Conservation (phyloP, 2,888 invertebrate species). For the Cataglyphis altisquamis region DNA sequence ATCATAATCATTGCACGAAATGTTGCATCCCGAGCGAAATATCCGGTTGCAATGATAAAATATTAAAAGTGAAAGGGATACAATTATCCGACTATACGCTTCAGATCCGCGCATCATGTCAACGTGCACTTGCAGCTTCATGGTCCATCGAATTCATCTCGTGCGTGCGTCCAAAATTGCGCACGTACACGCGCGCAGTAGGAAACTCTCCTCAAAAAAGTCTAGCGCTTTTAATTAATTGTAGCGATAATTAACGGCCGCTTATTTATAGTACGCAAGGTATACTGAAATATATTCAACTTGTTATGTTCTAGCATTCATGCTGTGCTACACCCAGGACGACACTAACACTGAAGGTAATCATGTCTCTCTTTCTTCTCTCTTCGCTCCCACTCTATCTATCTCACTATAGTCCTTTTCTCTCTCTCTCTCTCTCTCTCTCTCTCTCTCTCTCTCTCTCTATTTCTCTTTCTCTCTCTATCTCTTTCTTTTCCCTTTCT, state of each 20-base stretch:
- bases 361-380: slow-evolving; percentile 81
- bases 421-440: slow-evolving; percentile 39
- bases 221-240: slow-evolving; percentile 77
- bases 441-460: slow-evolving; percentile 41
- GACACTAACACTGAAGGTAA: slow-evolving; percentile 96
- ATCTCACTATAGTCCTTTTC: slow-evolving; percentile 26
- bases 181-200: slow-evolving; percentile 36
- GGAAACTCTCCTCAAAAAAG: slow-evolving; percentile 65
- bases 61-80: not conserved
- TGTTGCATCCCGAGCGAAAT: not conserved
- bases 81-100: not conserved
- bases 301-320: slow-evolving; percentile 94
- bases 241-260: slow-evolving; percentile 74
- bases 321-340: slow-evolving; percentile 97
- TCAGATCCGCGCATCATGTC: slow-evolving; percentile 3
- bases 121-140: slow-evolving; percentile 38
- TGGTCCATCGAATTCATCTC: slow-evolving; percentile 47
- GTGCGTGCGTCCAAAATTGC: slow-evolving; percentile 40
- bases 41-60: not conserved
- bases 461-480: not conserved
- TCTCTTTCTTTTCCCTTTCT: slow-evolving; percentile 14
- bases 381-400: slow-evolving; percentile 32
- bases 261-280: slow-evolving; percentile 74
- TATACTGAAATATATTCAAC: slow-evolving; percentile 77
- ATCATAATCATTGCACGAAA: not conserved